Evolutionary conservation across 2,797 vertebrate genomes (phyloP).

Genomic region (Sebastes diaconus): DNA sequence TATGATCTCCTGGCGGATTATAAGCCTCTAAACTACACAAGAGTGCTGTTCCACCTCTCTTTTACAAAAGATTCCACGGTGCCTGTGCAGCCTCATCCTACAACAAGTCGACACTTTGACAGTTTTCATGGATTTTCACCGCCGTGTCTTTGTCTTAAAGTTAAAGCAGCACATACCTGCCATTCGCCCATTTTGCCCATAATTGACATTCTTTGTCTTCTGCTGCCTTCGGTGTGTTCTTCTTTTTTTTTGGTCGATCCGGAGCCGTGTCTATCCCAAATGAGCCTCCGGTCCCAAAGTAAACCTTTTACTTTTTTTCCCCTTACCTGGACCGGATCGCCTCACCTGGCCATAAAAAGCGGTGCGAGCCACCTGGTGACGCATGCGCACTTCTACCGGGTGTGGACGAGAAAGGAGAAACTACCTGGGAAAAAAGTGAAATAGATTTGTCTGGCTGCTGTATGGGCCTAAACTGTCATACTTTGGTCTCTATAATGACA

Average conservation of each 20-base stretch:
- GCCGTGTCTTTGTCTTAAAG: slow-evolving; percentile 68
- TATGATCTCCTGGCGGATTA: slow-evolving; percentile 1
- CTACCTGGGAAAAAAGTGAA: slow-evolving; percentile 18
- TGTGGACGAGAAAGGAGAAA: slow-evolving; percentile 69
- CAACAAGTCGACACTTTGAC: slow-evolving; percentile 66
- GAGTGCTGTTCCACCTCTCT: neutral
- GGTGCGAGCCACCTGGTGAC: slow-evolving; percentile 87
- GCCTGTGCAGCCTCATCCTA: slow-evolving; percentile 20
- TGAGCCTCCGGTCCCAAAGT: slow-evolving; percentile 84
- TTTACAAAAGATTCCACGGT: neutral
- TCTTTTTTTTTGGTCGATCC: slow-evolving; percentile 74
- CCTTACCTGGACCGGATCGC: slow-evolving; percentile 87
- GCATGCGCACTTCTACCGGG: slow-evolving; percentile 90
- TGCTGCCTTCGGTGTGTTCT: slow-evolving; percentile 54
- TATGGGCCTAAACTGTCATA: neutral
- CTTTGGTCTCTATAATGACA: neutral
- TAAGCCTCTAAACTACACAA: neutral
- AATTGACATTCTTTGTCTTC: slow-evolving; percentile 90
- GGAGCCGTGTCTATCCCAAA: slow-evolving; percentile 83
- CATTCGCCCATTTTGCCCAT: slow-evolving; percentile 96
- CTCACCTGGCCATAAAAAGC: slow-evolving; percentile 96
- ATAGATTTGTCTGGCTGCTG: neutral
- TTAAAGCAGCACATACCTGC: slow-evolving; percentile 89
- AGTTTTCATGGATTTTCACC: slow-evolving; percentile 51
- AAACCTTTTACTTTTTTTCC: slow-evolving; percentile 88